Evolutionary conservation across 1,140 invertebrate genomes (phyloP).

Genomic region (Drosophila ambigua): DNA sequence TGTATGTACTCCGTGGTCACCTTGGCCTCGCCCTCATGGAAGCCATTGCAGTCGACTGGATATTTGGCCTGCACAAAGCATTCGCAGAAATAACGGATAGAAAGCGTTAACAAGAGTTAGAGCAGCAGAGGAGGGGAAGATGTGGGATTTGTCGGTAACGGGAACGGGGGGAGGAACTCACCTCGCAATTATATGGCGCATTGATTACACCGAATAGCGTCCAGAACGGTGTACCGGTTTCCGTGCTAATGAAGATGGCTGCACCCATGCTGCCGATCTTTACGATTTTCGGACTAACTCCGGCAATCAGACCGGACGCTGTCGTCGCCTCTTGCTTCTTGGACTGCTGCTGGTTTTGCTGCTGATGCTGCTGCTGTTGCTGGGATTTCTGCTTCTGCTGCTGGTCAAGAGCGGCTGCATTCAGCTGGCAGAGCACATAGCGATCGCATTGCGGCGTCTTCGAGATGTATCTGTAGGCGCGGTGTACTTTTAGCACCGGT

Average conservation of each 20-base stretch:
- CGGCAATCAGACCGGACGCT: slow-evolving; percentile 81
- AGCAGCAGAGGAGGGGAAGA: slow-evolving; percentile 2
- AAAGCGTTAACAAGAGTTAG: slow-evolving; percentile 27
- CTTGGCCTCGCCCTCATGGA: slow-evolving; percentile 91
- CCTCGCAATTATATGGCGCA: slow-evolving; percentile 85
- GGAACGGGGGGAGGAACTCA: slow-evolving; percentile 59
- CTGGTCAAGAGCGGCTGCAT: slow-evolving; percentile 85
- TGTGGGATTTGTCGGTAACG: not conserved
- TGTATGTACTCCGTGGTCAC: slow-evolving; percentile 92
- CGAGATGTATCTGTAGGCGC: slow-evolving; percentile 90
- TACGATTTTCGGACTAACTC: slow-evolving; percentile 87
- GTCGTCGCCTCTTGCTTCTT: slow-evolving; percentile 53
- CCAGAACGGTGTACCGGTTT: slow-evolving; percentile 86
- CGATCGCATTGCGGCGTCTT: slow-evolving; percentile 89
- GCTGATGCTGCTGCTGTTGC: slow-evolving; percentile 71
- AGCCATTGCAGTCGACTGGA: slow-evolving; percentile 89
- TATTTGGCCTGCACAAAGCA: slow-evolving; percentile 86
- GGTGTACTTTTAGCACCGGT: slow-evolving; percentile 89
- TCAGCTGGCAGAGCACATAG: slow-evolving; percentile 91
- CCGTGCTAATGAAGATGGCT: slow-evolving; percentile 85
- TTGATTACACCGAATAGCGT: slow-evolving; percentile 85
- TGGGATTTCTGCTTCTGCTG: slow-evolving; percentile 62
- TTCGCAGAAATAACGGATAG: slow-evolving; percentile 31
- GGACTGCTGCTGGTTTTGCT: slow-evolving; percentile 43
- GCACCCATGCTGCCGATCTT: slow-evolving; percentile 89